Percentiles rank a stretch among this genome's conserved stretches.
phyloP scores from a whole-genome alignment of 2,888 invertebrate genomes.

The Salticus scenicus region DNA sequence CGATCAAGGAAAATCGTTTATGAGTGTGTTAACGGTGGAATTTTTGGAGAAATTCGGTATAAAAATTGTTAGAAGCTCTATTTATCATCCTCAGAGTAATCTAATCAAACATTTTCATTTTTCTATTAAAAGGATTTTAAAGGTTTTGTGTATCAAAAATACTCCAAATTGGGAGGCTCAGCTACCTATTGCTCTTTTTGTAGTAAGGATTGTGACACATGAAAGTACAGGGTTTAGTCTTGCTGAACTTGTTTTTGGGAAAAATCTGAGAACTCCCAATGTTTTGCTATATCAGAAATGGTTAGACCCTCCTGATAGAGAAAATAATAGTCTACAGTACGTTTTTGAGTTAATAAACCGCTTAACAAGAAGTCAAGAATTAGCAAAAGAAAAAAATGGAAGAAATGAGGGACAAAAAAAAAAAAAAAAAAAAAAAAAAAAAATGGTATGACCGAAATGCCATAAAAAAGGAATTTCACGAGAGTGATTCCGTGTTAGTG shows the following conservation, averaged over 20 bases:
- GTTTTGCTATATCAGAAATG: conserved; percentile 34
- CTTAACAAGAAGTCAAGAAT: conserved; percentile 25
- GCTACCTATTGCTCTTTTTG: conserved; percentile 32
- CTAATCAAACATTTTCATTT: conserved; percentile 6
- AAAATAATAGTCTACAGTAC: background rate
- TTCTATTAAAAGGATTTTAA: conserved; percentile 20
- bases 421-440: background rate
- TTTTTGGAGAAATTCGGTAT: conserved; percentile 10
- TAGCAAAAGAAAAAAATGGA: conserved; percentile 15
- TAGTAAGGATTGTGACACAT: conserved; percentile 17
- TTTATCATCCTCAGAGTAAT: conserved; percentile 35
- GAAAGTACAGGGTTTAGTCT: conserved; percentile 28
- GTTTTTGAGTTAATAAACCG: conserved; percentile 25
- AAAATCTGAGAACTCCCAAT: conserved; percentile 27
- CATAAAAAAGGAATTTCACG: conserved; percentile 18
- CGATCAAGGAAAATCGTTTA: conserved; percentile 24
- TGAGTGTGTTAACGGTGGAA: background rate
- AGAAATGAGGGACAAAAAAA: background rate
- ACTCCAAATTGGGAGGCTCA: conserved; percentile 16
- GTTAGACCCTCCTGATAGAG: background rate
- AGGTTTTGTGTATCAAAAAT: conserved; percentile 20
- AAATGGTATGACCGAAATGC: conserved; percentile 17
- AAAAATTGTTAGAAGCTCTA: background rate
- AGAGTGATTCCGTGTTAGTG: conserved; percentile 13
- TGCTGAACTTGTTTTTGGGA: conserved; percentile 27